Conservation (phyloP, 2,797 vertebrate species). For the Glossophaga mutica region DNA sequence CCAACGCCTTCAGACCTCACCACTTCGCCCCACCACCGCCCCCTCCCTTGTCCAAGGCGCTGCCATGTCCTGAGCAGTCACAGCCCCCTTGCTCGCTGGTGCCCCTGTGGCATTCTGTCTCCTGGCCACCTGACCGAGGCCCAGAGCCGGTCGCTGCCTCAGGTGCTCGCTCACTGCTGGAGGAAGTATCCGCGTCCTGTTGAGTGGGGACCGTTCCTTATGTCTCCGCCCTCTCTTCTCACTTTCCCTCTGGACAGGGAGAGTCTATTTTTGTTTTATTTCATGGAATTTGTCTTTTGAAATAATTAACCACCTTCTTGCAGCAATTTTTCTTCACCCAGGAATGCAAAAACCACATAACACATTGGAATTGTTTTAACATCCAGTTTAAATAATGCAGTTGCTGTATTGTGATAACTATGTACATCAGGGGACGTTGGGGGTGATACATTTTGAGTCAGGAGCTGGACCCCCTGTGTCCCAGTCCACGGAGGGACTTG, state of each 20-base stretch:
- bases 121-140: not conserved
- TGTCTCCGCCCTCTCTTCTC: conserved; percentile 72
- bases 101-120: not conserved
- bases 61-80: rapidly evolving
- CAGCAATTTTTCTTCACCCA: conserved; percentile 79
- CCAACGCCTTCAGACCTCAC: no score
- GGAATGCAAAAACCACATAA: conserved; percentile 80
- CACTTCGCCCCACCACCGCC: not conserved
- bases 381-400: conserved; percentile 82
- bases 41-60: rapidly evolving
- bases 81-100: not conserved
- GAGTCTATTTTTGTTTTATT: conserved; percentile 75
- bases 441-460: conserved; percentile 72
- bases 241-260: conserved; percentile 67
- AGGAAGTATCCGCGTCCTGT: not conserved
- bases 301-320: conserved; percentile 84
- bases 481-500: not conserved
- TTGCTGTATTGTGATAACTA: conserved; percentile 82
- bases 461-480: not conserved
- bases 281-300: conserved; percentile 77
- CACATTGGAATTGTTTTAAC: conserved; percentile 80
- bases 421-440: conserved; percentile 75
- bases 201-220: not conserved
- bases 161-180: not conserved
- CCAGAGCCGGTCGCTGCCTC: not conserved